Conservation (phyloP, 2,113 vertebrate species). For the Anthoscopus minutus region DNA sequence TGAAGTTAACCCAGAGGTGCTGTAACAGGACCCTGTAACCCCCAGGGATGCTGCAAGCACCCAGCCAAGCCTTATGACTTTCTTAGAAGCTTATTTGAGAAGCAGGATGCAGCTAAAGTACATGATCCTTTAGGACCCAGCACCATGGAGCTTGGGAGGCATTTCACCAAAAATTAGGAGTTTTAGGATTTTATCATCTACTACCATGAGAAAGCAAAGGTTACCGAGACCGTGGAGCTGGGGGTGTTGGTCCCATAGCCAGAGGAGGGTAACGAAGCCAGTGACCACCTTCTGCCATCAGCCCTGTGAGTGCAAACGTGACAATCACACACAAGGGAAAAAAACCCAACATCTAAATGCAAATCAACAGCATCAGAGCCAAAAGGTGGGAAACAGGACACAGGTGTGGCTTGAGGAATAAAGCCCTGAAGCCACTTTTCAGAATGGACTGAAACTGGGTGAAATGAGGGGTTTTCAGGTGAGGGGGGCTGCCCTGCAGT, state of each 20-base stretch:
- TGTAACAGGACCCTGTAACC: neutral
- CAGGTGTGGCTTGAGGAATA: neutral
- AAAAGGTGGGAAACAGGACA: neutral
- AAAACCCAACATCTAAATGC: neutral
- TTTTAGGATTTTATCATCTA: neutral
- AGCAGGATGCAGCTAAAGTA: neutral
- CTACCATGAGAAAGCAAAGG: neutral
- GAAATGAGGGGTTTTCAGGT: neutral
- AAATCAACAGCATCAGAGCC: neutral
- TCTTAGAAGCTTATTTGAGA: neutral
- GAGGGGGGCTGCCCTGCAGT: neutral
- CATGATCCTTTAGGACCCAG: neutral
- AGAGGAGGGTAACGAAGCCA: constrained; percentile 94
- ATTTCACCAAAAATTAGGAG: neutral
- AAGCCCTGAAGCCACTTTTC: neutral
- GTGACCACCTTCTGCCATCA: constrained; percentile 95
- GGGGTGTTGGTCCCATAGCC: constrained; percentile 98
- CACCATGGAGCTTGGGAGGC: fast-evolving
- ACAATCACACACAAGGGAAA: neutral
- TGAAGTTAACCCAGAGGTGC: neutral
- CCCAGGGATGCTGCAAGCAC: neutral
- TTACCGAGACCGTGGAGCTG: constrained; percentile 95
- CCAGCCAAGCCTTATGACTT: neutral
- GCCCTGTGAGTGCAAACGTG: constrained; percentile 70
- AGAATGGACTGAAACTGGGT: neutral